Evolutionary conservation across 1,140 invertebrate species (phyloP).

Genomic region (Phymastichus coffea): DNA sequence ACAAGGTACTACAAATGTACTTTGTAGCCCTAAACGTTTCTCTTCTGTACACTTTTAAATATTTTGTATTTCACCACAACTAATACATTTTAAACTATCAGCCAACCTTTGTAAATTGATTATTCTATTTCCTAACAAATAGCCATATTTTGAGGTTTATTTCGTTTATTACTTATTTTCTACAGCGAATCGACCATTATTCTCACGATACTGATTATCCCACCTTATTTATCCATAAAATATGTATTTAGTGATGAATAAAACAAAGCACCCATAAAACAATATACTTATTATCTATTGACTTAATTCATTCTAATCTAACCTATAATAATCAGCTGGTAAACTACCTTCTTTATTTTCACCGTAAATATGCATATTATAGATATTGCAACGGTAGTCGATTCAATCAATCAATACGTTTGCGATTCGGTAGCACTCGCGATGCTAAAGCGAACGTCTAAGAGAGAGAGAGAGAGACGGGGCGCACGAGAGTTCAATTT

Average conservation of each 20-base stretch:
- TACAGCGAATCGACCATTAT: neutral
- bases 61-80: neutral
- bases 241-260: neutral
- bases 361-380: too few species aligned
- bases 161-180: neutral
- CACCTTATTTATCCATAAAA: neutral
- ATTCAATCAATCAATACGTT: too few species aligned
- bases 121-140: neutral
- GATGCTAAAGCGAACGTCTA: too few species aligned
- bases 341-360: too few species aligned
- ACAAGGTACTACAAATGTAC: neutral
- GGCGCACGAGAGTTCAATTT: too few species aligned
- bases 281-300: neutral
- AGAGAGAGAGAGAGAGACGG: too few species aligned
- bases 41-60: neutral
- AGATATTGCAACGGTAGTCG: too few species aligned
- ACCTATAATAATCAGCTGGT: neutral
- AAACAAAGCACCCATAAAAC: too few species aligned
- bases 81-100: neutral
- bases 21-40: neutral
- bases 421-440: too few species aligned
- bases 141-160: neutral
- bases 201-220: neutral
- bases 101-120: neutral
- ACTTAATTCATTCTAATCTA: neutral